These are phyloP conservation scores for Palloptera scutellata DNA, from an alignment of 2,888 invertebrate genomes.

Conservation along the genomic window DNA sequence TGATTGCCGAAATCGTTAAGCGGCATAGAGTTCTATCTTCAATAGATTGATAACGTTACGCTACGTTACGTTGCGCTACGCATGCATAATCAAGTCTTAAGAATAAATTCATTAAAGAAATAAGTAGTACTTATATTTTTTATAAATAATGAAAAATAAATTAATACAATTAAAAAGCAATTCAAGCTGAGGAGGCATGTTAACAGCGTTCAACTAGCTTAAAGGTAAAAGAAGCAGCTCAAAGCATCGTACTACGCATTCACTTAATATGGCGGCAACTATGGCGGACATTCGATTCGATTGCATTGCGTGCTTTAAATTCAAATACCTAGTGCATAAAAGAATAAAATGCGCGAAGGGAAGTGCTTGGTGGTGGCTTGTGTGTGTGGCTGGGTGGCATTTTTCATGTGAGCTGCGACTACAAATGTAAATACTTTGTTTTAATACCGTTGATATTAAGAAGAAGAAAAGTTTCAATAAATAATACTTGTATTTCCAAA, in stretches of 20 bases:
- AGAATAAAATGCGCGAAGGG: background rate
- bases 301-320: constrained; percentile 7
- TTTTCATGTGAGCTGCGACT: too few relatives aligned
- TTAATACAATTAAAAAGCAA: background rate
- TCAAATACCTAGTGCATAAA: background rate
- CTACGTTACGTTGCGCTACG: too few relatives aligned
- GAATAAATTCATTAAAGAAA: background rate
- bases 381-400: too few relatives aligned
- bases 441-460: too few relatives aligned
- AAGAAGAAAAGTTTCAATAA: too few relatives aligned
- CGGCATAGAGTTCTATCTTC: too few relatives aligned
- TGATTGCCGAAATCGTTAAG: too few relatives aligned
- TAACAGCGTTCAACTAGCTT: background rate
- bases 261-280: constrained; percentile 16
- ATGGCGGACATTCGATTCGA: too few relatives aligned
- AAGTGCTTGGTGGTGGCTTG: constrained; percentile 3
- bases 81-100: too few relatives aligned
- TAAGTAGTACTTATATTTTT: background rate
- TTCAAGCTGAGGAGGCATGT: background rate
- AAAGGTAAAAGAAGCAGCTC: background rate
- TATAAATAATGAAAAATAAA: background rate
- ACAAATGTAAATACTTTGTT: too few relatives aligned
- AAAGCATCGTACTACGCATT: background rate
- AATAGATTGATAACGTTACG: too few relatives aligned
- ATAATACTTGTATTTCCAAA: too few relatives aligned